Percentiles rank a stretch among this genome's conserved stretches.
Conservation (phyloP, 2,113 vertebrate species). For the Xiphophorus maculatus region DNA sequence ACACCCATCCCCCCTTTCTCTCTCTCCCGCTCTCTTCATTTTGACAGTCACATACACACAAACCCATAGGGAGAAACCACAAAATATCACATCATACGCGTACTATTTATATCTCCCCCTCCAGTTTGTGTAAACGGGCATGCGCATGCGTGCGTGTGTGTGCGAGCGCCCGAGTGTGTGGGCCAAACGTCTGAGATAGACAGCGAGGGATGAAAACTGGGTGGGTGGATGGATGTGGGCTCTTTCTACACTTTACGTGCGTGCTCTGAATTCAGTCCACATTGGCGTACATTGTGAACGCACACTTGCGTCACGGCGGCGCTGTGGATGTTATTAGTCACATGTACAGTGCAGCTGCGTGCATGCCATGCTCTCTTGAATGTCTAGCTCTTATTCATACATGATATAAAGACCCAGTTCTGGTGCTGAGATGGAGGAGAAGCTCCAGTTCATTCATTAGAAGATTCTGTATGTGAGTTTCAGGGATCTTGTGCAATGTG, state of each 20-base stretch:
- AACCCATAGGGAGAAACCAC: slow-evolving; percentile 77
- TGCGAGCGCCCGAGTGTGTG: slow-evolving; percentile 35
- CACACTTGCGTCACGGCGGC: slow-evolving; percentile 37
- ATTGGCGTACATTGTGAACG: slow-evolving; percentile 35
- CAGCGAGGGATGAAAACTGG: slow-evolving; percentile 40
- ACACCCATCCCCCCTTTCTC: slow-evolving; percentile 19
- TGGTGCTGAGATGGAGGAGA: slow-evolving; percentile 21
- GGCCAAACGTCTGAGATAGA: slow-evolving; percentile 46
- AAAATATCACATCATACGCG: slow-evolving; percentile 72
- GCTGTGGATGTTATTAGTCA: slow-evolving; percentile 37
- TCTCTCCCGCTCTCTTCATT: slow-evolving; percentile 36
- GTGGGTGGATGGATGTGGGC: slow-evolving; percentile 48
- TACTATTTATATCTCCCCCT: slow-evolving; percentile 78
- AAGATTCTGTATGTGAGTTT: neutral
- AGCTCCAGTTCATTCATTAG: slow-evolving; percentile 35
- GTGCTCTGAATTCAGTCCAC: slow-evolving; percentile 29
- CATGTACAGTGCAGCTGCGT: slow-evolving; percentile 43
- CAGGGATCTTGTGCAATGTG: slow-evolving; percentile 7
- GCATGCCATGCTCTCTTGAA: slow-evolving; percentile 18
- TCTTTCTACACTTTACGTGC: slow-evolving; percentile 59
- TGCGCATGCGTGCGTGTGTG: slow-evolving; percentile 13
- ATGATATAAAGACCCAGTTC: slow-evolving; percentile 19
- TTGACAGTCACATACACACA: slow-evolving; percentile 62
- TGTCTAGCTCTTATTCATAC: slow-evolving; percentile 15
- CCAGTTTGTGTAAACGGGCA: slow-evolving; percentile 64